Evolutionary conservation across 2,888 invertebrate species (phyloP).

Genomic region (Acleris sparsana): DNA sequence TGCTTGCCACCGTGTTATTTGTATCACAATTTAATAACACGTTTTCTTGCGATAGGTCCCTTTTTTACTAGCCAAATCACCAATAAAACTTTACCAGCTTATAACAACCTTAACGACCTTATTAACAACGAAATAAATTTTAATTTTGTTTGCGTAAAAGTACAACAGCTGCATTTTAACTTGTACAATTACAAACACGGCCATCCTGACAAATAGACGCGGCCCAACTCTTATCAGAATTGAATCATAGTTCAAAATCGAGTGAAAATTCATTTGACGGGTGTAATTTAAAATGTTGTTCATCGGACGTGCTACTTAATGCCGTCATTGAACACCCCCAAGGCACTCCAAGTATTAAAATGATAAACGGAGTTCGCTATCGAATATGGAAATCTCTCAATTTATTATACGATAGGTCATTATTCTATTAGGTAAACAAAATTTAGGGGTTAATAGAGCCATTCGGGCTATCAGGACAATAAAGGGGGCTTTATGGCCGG

Average conservation of each 20-base stretch:
- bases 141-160: neutral
- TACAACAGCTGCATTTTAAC: neutral
- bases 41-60: slow-evolving; percentile 51
- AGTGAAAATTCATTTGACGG: slow-evolving; percentile 1
- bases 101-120: neutral
- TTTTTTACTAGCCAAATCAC: slow-evolving; percentile 47
- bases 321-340: slow-evolving; percentile 70
- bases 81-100: slow-evolving; percentile 37
- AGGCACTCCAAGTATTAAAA: slow-evolving; percentile 81
- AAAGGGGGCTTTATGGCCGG: slow-evolving; percentile 46
- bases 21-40: slow-evolving; percentile 77
- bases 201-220: neutral
- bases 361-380: slow-evolving; percentile 76
- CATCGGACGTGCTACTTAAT: slow-evolving; percentile 59
- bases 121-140: neutral
- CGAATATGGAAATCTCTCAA: slow-evolving; percentile 81
- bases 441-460: slow-evolving; percentile 77
- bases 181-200: slow-evolving; percentile 11
- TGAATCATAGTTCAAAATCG: slow-evolving; percentile 39
- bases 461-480: slow-evolving; percentile 68
- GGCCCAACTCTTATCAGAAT: slow-evolving; percentile 17
- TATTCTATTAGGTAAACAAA: slow-evolving; percentile 83
- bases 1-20: slow-evolving; percentile 65
- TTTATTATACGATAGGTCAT: slow-evolving; percentile 82
- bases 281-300: slow-evolving; percentile 33